Conservation (phyloP, 1,140 invertebrate genomes). For the Bombus sylvicola region DNA sequence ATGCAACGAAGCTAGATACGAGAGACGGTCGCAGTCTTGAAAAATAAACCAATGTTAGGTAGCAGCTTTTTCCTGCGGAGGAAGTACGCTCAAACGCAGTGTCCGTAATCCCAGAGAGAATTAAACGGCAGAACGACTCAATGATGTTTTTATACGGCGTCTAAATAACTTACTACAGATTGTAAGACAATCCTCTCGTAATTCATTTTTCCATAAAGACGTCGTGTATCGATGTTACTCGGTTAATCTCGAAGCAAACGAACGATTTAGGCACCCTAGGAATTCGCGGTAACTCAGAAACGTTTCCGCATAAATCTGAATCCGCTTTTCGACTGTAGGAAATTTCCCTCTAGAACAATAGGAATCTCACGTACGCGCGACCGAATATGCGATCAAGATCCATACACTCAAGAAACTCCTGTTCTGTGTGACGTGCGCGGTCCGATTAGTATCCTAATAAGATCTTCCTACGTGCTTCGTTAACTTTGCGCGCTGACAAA, state of each 20-base stretch:
- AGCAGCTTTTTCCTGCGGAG: not conserved
- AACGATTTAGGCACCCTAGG: not conserved
- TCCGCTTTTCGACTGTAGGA: not conserved
- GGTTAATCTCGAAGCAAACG: not conserved
- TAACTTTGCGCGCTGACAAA: not conserved
- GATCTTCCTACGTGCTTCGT: not conserved
- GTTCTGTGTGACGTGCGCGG: no score
- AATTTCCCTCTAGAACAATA: not conserved
- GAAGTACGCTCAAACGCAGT: not conserved
- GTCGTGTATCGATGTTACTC: not conserved
- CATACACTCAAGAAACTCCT: not conserved
- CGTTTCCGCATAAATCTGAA: not conserved
- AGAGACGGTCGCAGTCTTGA: not conserved
- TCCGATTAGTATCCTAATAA: slow-evolving; percentile 17
- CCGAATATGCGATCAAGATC: not conserved
- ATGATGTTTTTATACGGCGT: slow-evolving; percentile 18
- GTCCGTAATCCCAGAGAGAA: not conserved
- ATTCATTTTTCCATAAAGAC: not conserved
- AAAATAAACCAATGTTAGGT: not conserved
- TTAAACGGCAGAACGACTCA: not conserved
- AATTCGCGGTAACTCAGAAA: not conserved
- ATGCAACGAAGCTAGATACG: not conserved
- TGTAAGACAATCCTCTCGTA: not conserved
- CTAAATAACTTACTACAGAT: not conserved
- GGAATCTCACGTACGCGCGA: not conserved